Conservation (phyloP, 2,888 invertebrate genomes). For the Oscheius sp. region DNA sequence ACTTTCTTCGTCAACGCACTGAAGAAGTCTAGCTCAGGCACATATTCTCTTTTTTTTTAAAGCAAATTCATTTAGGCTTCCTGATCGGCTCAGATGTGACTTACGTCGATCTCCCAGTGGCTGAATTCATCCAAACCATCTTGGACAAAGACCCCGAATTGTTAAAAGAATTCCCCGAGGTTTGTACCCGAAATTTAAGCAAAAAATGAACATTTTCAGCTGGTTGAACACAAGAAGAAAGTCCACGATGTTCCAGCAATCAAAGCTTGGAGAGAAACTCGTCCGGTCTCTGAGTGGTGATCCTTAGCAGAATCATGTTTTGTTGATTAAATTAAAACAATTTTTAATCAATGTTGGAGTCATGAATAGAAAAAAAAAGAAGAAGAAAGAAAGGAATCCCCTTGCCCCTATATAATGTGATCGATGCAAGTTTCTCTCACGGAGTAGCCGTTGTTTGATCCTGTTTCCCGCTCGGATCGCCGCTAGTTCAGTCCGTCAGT, state of each 20-base stretch:
- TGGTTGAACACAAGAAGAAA: conserved; percentile 17
- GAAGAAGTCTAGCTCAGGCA: conserved; percentile 2
- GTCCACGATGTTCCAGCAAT: conserved; percentile 7
- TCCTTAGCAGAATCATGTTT: background rate
- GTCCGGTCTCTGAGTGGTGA: conserved; percentile 19
- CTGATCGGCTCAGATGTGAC: conserved; percentile 52
- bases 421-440: background rate
- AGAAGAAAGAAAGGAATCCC: background rate
- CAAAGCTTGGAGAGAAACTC: conserved; percentile 21
- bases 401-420: background rate
- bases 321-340: background rate
- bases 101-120: conserved; percentile 60
- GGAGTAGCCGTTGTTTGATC: background rate
- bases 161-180: conserved; percentile 16
- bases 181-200: background rate
- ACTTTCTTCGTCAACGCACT: conserved; percentile 6
- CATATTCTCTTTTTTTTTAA: background rate
- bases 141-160: conserved; percentile 6
- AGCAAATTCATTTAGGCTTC: conserved; percentile 30
- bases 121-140: conserved; percentile 51
- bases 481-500: background rate
- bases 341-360: background rate
- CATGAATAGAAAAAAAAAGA: background rate
- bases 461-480: background rate
- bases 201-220: conserved; percentile 11